phyloP scores from a whole-genome alignment of 2,113 vertebrate species.

The Suricata suricatta region DNA sequence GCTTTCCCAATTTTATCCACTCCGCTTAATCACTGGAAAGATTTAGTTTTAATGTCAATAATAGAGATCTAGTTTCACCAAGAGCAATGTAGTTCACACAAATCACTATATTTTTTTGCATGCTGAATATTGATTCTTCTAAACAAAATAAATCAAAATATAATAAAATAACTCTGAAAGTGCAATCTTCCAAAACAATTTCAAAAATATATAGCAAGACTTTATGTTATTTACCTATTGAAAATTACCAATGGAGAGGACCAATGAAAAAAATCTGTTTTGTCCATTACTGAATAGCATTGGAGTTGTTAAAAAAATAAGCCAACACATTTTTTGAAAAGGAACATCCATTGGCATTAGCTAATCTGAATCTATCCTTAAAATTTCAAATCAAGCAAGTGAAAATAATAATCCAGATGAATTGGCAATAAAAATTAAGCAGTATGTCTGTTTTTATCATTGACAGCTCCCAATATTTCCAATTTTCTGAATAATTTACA shows the following conservation, averaged over 20 bases:
- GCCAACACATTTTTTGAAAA: slow-evolving; percentile 66
- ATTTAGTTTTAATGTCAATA: slow-evolving; percentile 51
- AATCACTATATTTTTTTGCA: background rate
- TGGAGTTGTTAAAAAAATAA: slow-evolving; percentile 53
- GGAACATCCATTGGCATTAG: slow-evolving; percentile 62
- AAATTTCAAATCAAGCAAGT: slow-evolving; percentile 73
- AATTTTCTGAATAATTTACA: slow-evolving; percentile 64
- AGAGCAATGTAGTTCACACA: background rate
- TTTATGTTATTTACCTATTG: slow-evolving; percentile 26
- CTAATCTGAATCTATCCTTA: slow-evolving; percentile 54
- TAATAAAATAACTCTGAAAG: background rate
- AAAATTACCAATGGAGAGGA: slow-evolving; percentile 40
- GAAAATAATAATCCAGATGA: slow-evolving; percentile 77
- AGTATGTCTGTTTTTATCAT: slow-evolving; percentile 75
- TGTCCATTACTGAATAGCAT: slow-evolving; percentile 65
- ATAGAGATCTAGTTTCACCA: slow-evolving; percentile 9
- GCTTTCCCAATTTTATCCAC: background rate
- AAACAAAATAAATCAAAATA: background rate
- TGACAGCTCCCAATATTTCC: slow-evolving; percentile 40
- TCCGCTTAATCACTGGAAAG: background rate
- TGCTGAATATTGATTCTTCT: background rate
- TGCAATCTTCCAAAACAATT: slow-evolving; percentile 46
- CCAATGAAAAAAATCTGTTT: slow-evolving; percentile 71
- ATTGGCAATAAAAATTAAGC: slow-evolving; percentile 66
- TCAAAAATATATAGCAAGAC: slow-evolving; percentile 40